Evolutionary conservation across 2,888 invertebrate species (phyloP).

Genomic region (Diaphora mendica): DNA sequence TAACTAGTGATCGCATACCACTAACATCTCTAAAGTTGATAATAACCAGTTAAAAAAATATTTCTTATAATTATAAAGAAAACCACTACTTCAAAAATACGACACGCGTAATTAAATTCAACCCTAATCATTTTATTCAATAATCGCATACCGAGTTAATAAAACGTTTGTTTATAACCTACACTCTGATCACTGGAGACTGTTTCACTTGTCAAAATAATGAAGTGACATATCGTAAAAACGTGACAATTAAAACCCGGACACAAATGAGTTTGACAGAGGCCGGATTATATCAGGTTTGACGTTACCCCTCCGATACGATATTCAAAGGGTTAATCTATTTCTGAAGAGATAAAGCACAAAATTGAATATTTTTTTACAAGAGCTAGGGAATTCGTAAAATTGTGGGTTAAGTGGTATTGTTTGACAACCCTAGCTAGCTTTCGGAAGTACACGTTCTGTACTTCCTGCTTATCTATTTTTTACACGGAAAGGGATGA

Average conservation of each 20-base stretch:
- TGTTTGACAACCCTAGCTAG: constrained; percentile 67
- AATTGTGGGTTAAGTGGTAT: constrained; percentile 63
- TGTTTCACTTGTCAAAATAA: constrained; percentile 75
- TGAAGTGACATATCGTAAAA: constrained; percentile 71
- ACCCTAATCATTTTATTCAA: constrained; percentile 30
- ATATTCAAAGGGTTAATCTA: constrained; percentile 44
- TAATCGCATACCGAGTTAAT: constrained; percentile 39
- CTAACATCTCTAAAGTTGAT: background rate
- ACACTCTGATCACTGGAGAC: constrained; percentile 51
- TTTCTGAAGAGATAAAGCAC: constrained; percentile 44
- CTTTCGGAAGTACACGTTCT: constrained; percentile 61
- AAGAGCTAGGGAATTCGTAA: constrained; percentile 43
- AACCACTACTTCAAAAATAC: background rate
- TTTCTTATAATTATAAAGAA: background rate
- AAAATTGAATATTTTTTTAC: constrained; percentile 39
- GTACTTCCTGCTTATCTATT: constrained; percentile 74
- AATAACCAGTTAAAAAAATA: background rate
- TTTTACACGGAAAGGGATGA: constrained; percentile 68
- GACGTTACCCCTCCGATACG: constrained; percentile 49
- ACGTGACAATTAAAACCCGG: constrained; percentile 68
- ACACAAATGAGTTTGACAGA: constrained; percentile 65
- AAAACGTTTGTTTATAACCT: constrained; percentile 46
- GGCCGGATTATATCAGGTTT: constrained; percentile 69
- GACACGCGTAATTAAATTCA: constrained; percentile 34
- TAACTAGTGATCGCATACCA: background rate